Conservation (phyloP, 1,140 invertebrate species). For the Drosophila watanabei region DNA sequence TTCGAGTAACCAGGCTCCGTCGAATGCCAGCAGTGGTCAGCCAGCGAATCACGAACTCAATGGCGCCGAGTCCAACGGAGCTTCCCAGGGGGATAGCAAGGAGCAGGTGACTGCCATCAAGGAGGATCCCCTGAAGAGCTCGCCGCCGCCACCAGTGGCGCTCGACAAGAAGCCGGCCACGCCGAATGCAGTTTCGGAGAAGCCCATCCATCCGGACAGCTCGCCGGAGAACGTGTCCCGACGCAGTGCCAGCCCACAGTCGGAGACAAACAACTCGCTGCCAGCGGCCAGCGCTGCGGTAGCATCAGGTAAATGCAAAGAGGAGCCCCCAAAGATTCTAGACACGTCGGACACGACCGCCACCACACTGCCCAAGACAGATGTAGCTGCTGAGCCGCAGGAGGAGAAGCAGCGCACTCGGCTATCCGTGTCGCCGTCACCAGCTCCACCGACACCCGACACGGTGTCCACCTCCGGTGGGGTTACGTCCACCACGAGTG, state of each 20-base stretch:
- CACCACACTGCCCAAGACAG: constrained; percentile 20
- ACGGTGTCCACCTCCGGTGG: constrained; percentile 57
- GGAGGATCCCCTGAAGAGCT: constrained; percentile 55
- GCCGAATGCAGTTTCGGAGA: constrained; percentile 55
- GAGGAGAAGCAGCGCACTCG: constrained; percentile 47
- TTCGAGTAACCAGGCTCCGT: constrained; percentile 76
- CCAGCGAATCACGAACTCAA: constrained; percentile 63
- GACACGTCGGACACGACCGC: constrained; percentile 36
- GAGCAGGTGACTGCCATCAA: constrained; percentile 48
- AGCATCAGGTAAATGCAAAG: constrained; percentile 59
- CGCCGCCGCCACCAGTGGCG: constrained; percentile 48
- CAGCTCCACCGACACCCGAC: constrained; percentile 52
- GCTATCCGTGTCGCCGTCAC: constrained; percentile 36
- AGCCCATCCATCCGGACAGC: constrained; percentile 66
- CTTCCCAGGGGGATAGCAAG: constrained; percentile 53
- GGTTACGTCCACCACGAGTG: constrained; percentile 83
- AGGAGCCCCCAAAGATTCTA: constrained; percentile 52
- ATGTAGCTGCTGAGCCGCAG: constrained; percentile 1
- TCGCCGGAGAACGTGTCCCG: constrained; percentile 64
- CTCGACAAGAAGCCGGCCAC: constrained; percentile 69
- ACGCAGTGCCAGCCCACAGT: constrained; percentile 63
- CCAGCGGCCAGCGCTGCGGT: constrained; percentile 20
- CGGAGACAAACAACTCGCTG: constrained; percentile 59
- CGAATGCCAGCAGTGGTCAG: constrained; percentile 67
- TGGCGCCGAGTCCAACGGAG: constrained; percentile 71